Conservation (phyloP, 2,113 vertebrate species). For the Toxostoma redivivum region DNA sequence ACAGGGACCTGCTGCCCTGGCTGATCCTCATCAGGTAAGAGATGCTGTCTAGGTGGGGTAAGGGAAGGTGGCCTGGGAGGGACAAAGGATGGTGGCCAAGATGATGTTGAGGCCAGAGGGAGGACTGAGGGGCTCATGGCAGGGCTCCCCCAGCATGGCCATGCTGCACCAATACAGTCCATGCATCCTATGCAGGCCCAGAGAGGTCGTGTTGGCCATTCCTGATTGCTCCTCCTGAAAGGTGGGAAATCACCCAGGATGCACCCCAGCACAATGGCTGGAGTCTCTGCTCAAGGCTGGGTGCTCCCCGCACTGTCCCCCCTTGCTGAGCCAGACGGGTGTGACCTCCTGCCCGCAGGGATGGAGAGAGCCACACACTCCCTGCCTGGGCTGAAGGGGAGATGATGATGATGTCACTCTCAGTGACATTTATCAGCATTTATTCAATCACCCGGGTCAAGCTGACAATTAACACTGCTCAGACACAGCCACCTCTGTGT, state of each 20-base stretch:
- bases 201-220: background rate
- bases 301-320: fast-evolving
- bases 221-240: background rate
- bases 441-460: background rate
- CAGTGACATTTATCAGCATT: slow-evolving; percentile 2
- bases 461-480: background rate
- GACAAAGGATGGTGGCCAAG: background rate
- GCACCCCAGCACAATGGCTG: background rate
- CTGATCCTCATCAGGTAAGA: background rate
- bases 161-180: background rate
- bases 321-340: background rate
- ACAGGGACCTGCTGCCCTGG: background rate
- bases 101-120: background rate
- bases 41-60: background rate
- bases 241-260: background rate
- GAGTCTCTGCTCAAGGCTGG: background rate
- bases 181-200: background rate
- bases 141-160: background rate
- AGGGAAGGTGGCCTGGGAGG: background rate
- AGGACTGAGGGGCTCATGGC: background rate
- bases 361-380: background rate
- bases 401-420: background rate
- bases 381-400: background rate
- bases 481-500: background rate
- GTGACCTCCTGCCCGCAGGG: background rate